Conservation (phyloP, 2,797 vertebrate species). For the Anisognathus igniventris region DNA sequence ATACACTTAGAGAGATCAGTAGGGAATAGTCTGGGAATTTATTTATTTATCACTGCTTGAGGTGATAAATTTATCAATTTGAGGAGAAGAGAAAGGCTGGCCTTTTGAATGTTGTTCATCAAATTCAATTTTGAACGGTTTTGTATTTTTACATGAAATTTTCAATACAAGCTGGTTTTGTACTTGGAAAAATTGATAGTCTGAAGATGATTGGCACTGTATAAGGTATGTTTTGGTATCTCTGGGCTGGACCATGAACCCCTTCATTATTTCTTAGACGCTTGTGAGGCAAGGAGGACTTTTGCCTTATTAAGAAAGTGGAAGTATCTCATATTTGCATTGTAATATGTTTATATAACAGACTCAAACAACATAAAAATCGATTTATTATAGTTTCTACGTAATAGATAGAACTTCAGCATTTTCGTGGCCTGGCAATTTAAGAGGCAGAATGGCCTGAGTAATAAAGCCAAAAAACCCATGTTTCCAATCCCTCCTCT, state of each 20-base stretch:
- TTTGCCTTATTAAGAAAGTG: neutral
- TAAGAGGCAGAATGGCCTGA: neutral
- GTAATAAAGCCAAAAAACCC: neutral
- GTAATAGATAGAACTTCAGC: neutral
- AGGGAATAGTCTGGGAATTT: constrained; percentile 28
- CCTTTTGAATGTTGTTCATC: neutral
- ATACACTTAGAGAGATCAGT: constrained; percentile 35
- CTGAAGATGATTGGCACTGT: neutral
- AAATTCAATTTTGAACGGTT: neutral
- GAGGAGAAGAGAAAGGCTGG: neutral
- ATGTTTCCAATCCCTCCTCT: neutral
- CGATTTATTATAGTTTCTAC: neutral
- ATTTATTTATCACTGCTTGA: constrained; percentile 45
- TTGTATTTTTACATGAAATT: neutral
- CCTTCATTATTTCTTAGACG: neutral
- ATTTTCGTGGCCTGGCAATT: neutral
- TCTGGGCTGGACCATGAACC: neutral
- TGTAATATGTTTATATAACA: neutral
- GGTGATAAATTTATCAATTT: constrained; percentile 12
- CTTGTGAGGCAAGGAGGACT: neutral
- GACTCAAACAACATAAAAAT: neutral
- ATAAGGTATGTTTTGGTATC: neutral
- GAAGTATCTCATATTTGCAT: neutral
- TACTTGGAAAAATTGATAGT: neutral
- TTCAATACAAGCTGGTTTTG: neutral